Conservation (phyloP, 2,113 vertebrate genomes). For the Eulacestoma nigropectus region DNA sequence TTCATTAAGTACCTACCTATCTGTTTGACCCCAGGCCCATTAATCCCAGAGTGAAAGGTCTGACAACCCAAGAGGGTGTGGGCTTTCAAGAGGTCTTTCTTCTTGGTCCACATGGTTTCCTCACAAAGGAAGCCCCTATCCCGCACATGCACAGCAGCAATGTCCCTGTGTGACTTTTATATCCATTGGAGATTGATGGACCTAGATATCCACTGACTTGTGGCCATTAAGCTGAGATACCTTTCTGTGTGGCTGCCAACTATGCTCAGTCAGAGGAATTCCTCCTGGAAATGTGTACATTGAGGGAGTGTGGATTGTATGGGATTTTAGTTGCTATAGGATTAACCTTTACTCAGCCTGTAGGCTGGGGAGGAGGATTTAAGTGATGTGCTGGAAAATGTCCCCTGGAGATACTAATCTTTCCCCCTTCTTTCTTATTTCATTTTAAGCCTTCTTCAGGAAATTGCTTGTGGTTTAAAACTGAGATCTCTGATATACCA, state of each 20-base stretch:
- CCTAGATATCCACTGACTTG: not conserved
- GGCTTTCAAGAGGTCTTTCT: not conserved
- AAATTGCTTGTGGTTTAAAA: slow-evolving; percentile 22
- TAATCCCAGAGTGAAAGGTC: not conserved
- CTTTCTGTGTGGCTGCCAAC: not conserved
- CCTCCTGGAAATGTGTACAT: slow-evolving; percentile 17
- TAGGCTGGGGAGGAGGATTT: not conserved
- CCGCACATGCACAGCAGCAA: not conserved
- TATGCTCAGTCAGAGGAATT: not conserved
- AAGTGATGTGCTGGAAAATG: slow-evolving; percentile 30
- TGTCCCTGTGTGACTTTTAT: not conserved
- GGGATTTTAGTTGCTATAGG: not conserved
- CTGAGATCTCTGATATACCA: not conserved
- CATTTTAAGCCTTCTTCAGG: slow-evolving; percentile 18
- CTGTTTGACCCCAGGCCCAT: not conserved
- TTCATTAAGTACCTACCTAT: not conserved
- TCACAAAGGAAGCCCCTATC: not conserved
- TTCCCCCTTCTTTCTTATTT: not conserved
- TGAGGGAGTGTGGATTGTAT: not conserved
- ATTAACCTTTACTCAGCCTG: slow-evolving; percentile 37
- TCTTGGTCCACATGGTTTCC: not conserved
- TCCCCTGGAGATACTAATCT: slow-evolving; percentile 11
- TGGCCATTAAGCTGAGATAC: not conserved
- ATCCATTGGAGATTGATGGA: not conserved
- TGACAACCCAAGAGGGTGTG: not conserved